phyloP scores from a whole-genome alignment of 2,888 invertebrate species.

The Theristus sp. region DNA sequence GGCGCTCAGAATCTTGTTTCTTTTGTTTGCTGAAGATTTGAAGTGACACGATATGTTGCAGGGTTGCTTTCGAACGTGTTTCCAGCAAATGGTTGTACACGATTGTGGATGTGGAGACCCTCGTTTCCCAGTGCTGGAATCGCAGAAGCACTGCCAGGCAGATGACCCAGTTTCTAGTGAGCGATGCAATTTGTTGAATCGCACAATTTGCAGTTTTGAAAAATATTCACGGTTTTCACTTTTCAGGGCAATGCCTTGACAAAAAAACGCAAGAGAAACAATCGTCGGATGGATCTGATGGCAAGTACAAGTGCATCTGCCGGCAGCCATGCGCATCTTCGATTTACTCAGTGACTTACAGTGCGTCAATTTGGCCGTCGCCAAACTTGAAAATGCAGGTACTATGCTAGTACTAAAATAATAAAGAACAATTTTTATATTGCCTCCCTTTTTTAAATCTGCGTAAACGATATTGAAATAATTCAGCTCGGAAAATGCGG shows the following conservation, averaged over 20 bases:
- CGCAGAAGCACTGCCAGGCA: conserved; percentile 17
- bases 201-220: no score
- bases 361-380: conserved; percentile 24
- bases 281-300: conserved; percentile 16
- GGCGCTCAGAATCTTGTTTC: no score
- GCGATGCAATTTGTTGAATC: neutral
- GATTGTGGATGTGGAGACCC: conserved; percentile 25
- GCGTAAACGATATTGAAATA: no score
- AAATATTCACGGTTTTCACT: neutral
- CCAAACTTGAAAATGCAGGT: conserved; percentile 11
- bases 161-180: conserved; percentile 17
- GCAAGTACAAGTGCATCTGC: conserved; percentile 18
- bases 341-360: conserved; percentile 21
- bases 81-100: conserved; percentile 20
- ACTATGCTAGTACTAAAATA: neutral
- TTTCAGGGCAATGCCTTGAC: conserved; percentile 20
- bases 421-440: neutral
- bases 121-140: conserved; percentile 12
- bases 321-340: conserved; percentile 23
- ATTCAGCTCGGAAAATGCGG: neutral
- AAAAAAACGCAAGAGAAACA: conserved; percentile 13
- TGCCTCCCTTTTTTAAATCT: neutral
- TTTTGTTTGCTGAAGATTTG: no score
- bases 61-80: conserved; percentile 25
- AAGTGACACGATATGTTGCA: conserved; percentile 6